A percentile compares a stretch with the other conserved stretches of the same genome.
phyloP scores from a whole-genome alignment of 2,797 vertebrate genomes.

The Heliangelus exortis region DNA sequence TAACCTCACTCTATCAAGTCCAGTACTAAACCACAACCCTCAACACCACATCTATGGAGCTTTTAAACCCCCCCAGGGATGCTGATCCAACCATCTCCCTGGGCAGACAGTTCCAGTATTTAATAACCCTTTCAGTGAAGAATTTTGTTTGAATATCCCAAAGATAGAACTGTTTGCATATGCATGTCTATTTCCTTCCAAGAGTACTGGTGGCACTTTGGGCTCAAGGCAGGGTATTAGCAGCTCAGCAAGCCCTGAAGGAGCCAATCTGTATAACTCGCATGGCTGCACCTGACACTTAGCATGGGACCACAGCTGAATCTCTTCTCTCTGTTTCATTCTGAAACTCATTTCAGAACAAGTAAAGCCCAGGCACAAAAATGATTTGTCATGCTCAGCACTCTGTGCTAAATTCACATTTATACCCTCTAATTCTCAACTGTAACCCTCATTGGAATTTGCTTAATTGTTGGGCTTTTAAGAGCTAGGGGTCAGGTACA shows the following conservation, averaged over 20 bases:
- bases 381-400: slow-evolving; percentile 40
- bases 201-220: rapidly evolving
- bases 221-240: not conserved
- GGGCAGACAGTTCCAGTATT: too few relatives aligned
- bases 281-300: not conserved
- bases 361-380: not conserved
- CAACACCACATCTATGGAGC: too few relatives aligned
- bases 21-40: too few relatives aligned
- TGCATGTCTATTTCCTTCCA: rapidly evolving
- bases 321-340: not conserved
- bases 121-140: too few relatives aligned
- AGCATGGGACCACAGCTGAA: not conserved
- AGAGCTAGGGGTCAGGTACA: slow-evolving; percentile 15
- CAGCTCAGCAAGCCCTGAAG: not conserved
- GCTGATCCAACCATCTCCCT: too few relatives aligned
- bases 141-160: too few relatives aligned
- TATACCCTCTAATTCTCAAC: slow-evolving; percentile 35
- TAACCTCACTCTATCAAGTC: too few relatives aligned
- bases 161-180: not conserved
- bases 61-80: too few relatives aligned
- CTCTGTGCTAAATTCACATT: slow-evolving; percentile 48
- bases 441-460: slow-evolving; percentile 38
- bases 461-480: slow-evolving; percentile 12
- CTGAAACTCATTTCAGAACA: not conserved
- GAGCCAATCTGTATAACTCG: not conserved